Conservation (phyloP, 2,113 vertebrate species). For the Colaptes auratus region DNA sequence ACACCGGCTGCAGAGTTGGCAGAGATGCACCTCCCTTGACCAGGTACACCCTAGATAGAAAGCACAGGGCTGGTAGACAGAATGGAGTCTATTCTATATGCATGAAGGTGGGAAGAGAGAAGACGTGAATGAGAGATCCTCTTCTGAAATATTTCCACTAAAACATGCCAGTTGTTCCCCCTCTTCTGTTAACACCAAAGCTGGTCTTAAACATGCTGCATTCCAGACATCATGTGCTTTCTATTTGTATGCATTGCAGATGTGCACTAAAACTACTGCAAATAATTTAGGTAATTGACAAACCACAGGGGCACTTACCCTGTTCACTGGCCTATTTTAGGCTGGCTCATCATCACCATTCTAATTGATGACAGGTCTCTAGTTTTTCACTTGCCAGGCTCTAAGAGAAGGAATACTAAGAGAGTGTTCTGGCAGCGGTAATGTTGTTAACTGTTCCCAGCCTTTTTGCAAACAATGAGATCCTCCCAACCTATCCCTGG, state of each 20-base stretch:
- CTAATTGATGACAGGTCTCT: slow-evolving; percentile 79
- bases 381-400: slow-evolving; percentile 75
- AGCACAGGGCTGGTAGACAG: neutral
- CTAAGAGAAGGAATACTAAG: slow-evolving; percentile 79
- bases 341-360: slow-evolving; percentile 76
- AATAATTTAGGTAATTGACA: slow-evolving; percentile 83
- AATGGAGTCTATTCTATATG: neutral
- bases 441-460: slow-evolving; percentile 67
- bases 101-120: neutral
- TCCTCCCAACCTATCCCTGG: neutral
- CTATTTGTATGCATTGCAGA: slow-evolving; percentile 79
- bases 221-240: slow-evolving; percentile 64
- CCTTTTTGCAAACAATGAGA: slow-evolving; percentile 59
- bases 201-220: slow-evolving; percentile 54
- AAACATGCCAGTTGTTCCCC: slow-evolving; percentile 28
- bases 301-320: slow-evolving; percentile 77
- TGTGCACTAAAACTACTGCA: slow-evolving; percentile 72
- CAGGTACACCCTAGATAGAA: neutral
- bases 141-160: neutral
- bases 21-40: neutral
- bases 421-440: slow-evolving; percentile 66
- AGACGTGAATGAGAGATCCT: neutral
- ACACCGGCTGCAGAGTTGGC: neutral
- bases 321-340: slow-evolving; percentile 78
- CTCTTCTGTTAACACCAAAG: slow-evolving; percentile 38